Evolutionary conservation across 2,113 vertebrate species (phyloP).

Genomic region (Desmodus rotundus): DNA sequence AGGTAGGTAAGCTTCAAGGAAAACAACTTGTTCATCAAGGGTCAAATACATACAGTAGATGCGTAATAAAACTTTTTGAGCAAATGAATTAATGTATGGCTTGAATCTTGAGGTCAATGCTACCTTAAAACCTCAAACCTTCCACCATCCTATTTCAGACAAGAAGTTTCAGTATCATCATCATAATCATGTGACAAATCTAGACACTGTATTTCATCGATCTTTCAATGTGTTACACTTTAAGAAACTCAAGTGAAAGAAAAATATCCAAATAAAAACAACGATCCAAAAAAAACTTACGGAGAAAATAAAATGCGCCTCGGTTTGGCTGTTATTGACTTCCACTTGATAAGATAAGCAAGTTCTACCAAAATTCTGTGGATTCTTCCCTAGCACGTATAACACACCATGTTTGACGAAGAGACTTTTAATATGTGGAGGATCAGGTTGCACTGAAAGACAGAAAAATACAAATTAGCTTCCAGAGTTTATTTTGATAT

Average conservation of each 20-base stretch:
- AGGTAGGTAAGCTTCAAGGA: neutral
- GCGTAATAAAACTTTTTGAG: neutral
- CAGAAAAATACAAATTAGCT: slow-evolving; percentile 40
- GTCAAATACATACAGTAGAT: neutral
- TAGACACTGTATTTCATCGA: neutral
- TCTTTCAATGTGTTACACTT: neutral
- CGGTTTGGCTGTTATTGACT: slow-evolving; percentile 59
- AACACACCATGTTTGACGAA: slow-evolving; percentile 46
- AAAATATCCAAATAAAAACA: slow-evolving; percentile 15
- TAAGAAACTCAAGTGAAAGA: slow-evolving; percentile 27
- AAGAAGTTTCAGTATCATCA: neutral
- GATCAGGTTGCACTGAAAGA: slow-evolving; percentile 72
- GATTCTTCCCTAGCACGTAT: slow-evolving; percentile 63
- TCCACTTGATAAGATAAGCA: slow-evolving; percentile 68
- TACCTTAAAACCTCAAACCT: neutral
- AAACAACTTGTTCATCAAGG: neutral
- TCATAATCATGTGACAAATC: neutral
- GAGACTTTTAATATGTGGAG: slow-evolving; percentile 64
- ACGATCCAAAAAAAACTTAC: slow-evolving; percentile 48
- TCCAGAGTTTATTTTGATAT: neutral
- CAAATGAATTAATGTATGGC: neutral
- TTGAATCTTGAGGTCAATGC: neutral
- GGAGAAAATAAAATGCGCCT: neutral
- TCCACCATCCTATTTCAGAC: neutral
- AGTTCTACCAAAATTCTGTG: slow-evolving; percentile 54